Conservation (phyloP, 2,797 vertebrate genomes). For the Alcedo atthis region DNA sequence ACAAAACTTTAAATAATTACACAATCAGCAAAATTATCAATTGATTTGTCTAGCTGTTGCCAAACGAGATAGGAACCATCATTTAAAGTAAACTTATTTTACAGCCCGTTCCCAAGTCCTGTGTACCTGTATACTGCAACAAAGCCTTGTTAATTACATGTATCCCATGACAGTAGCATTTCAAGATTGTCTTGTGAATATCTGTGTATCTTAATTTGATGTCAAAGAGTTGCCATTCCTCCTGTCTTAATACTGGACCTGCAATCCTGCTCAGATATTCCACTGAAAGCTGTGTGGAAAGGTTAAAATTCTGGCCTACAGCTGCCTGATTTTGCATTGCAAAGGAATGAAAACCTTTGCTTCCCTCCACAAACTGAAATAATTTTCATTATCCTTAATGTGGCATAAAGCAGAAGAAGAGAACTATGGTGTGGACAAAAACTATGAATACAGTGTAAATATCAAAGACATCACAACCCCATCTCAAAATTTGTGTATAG, state of each 20-base stretch:
- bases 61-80: constrained; percentile 33
- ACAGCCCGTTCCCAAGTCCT: not conserved
- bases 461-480: not conserved
- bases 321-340: constrained; percentile 15
- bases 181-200: not conserved
- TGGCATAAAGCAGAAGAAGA: not conserved
- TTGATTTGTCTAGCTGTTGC: constrained; percentile 32
- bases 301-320: not conserved
- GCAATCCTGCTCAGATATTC: constrained; percentile 22
- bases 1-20: constrained; percentile 49
- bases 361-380: not conserved
- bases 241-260: not conserved
- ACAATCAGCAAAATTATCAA: constrained; percentile 29
- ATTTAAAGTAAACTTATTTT: constrained; percentile 35
- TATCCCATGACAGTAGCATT: not conserved
- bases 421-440: not conserved
- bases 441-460: not conserved
- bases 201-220: not conserved
- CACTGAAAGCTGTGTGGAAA: not conserved
- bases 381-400: constrained; percentile 38
- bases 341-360: not conserved
- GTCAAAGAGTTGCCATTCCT: not conserved
- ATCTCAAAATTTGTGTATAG: not conserved
- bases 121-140: not conserved
- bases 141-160: not conserved